Conservation (phyloP, 2,113 vertebrate species). For the Calonectris borealis region DNA sequence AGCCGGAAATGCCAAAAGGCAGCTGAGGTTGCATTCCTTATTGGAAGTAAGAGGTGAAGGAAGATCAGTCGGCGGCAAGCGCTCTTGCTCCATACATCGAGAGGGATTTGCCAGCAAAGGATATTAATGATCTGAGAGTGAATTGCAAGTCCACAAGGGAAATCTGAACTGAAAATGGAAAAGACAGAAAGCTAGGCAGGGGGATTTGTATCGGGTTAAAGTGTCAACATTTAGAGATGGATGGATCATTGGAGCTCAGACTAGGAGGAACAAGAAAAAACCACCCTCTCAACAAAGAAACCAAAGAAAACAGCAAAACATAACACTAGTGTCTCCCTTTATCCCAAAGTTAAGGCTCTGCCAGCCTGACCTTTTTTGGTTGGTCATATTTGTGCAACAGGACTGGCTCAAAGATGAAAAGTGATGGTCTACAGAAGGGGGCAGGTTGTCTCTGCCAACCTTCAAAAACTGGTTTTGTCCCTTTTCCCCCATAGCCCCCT, state of each 20-base stretch:
- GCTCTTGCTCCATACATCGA: background rate
- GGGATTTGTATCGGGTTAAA: constrained; percentile 24
- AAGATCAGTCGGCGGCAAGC: background rate
- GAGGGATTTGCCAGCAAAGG: constrained; percentile 59
- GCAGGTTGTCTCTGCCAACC: background rate
- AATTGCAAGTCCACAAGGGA: constrained; percentile 19
- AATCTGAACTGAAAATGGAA: constrained; percentile 43
- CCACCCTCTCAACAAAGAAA: background rate
- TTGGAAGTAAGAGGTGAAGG: constrained; percentile 36
- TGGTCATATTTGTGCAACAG: background rate
- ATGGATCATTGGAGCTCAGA: constrained; percentile 16
- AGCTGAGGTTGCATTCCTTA: constrained; percentile 46
- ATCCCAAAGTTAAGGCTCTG: background rate
- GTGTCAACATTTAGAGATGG: constrained; percentile 51
- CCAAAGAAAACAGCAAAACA: constrained; percentile 4
- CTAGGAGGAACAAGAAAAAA: background rate
- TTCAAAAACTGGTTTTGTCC: background rate
- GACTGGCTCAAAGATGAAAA: background rate
- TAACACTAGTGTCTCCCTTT: background rate
- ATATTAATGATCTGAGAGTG: constrained; percentile 52
- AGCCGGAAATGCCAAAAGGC: background rate
- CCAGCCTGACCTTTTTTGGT: background rate
- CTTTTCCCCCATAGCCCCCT: accelerated
- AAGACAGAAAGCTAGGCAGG: constrained; percentile 32
- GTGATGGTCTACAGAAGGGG: background rate